Evolutionary conservation across 1,140 invertebrate species (phyloP).

Genomic region (Bombus superbus): DNA sequence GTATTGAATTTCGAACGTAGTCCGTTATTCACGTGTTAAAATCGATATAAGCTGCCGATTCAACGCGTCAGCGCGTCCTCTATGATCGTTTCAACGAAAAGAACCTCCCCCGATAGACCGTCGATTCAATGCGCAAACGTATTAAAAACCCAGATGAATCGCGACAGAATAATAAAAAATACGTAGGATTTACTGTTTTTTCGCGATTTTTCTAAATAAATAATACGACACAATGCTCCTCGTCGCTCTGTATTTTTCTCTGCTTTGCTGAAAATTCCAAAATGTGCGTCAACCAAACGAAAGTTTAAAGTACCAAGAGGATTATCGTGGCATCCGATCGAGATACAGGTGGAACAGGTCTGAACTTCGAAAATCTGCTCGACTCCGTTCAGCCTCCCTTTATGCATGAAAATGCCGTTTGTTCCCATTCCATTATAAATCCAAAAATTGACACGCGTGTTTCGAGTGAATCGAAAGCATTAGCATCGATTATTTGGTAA

Average conservation of each 20-base stretch:
- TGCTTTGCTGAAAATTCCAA: neutral
- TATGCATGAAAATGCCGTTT: neutral
- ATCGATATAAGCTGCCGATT: constrained; percentile 22
- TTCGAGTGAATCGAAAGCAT: neutral
- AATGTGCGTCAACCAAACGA: neutral
- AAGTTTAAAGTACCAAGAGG: neutral
- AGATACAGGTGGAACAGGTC: neutral
- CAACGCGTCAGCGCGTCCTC: neutral
- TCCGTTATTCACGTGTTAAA: neutral
- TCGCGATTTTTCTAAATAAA: too few species aligned
- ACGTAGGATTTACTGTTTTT: neutral
- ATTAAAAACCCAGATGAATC: constrained; percentile 7
- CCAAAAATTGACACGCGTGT: too few species aligned
- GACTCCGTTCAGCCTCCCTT: too few species aligned
- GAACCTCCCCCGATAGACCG: neutral
- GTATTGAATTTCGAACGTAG: constrained; percentile 1
- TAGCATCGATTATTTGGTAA: neutral
- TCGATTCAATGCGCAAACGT: neutral
- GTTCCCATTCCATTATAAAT: neutral
- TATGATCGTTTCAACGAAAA: neutral
- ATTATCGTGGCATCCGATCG: neutral
- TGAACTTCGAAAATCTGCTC: neutral
- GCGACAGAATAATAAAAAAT: neutral
- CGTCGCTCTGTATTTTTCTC: too few species aligned
- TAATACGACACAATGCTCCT: neutral